Percentiles rank a stretch among this genome's conserved stretches.
These are phyloP conservation scores for Anguilla megastoma DNA, from an alignment of 2,797 vertebrate genomes.

Conservation along the genomic window DNA sequence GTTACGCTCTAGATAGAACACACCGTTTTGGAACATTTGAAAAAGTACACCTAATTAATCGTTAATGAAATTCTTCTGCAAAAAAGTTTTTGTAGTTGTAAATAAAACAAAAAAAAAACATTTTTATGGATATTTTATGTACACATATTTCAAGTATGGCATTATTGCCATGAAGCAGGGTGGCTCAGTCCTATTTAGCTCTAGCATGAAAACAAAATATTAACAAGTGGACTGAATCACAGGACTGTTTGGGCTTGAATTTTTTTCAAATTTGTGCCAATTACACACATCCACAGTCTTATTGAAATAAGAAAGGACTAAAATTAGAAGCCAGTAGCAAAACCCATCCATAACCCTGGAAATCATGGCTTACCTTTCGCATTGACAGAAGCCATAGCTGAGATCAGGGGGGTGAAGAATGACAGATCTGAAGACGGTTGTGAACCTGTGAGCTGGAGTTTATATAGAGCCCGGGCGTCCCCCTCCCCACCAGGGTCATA, in stretches of 20 bases:
- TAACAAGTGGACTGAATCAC: neutral
- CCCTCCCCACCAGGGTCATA: neutral
- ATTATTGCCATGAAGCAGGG: too few relatives aligned
- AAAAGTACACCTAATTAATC: too few relatives aligned
- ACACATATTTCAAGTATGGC: too few relatives aligned
- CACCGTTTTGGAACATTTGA: too few relatives aligned
- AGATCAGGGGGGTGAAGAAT: neutral
- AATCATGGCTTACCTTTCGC: neutral
- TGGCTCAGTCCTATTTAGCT: neutral
- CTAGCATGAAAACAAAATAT: neutral
- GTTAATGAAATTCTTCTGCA: too few relatives aligned
- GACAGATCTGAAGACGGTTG: neutral
- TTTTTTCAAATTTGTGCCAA: neutral
- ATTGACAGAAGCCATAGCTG: neutral
- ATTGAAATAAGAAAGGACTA: neutral
- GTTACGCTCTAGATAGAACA: too few relatives aligned
- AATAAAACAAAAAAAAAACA: too few relatives aligned
- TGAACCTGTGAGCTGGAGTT: constrained; percentile 5
- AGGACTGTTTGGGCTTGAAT: neutral
- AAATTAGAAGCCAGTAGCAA: neutral
- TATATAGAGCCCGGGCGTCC: neutral
- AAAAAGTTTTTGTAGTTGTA: too few relatives aligned
- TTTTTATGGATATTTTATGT: too few relatives aligned
- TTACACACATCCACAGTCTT: neutral
- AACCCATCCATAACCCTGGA: neutral